Evolutionary conservation across 2,888 invertebrate genomes (phyloP), one percentile per base, ranked within the genome.

Genomic region (Conops quadrifasciatus): DNA sequence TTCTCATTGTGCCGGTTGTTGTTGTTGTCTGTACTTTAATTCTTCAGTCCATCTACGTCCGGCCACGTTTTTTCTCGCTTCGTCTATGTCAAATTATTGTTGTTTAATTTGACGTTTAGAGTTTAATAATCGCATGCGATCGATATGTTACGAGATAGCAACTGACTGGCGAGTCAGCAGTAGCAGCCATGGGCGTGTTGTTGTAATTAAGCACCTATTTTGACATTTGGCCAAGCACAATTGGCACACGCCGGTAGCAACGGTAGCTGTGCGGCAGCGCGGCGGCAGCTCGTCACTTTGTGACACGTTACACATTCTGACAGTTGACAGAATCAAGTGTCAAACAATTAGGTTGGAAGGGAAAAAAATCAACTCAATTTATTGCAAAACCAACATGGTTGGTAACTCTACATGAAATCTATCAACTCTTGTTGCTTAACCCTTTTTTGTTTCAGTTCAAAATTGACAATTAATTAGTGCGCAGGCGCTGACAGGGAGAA

Each of bases 61-160:
- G n/a, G n/a, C n/a, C n/a, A n/a, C n/a, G n/a, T n/a, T n/a, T n/a
- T n/a, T n/a, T n/a, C n/a, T n/a, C n/a, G n/a, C n/a, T n/a, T n/a
- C n/a, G n/a, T n/a, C n/a, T n/a, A n/a, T n/a, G n/a, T n/a, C 11
- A 24, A 66, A 56, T 66, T 56, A 21, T 56, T 36, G 28, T 56
- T 56, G 19, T 56, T 36, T 66, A 66, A 66, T 66, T 66, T 66
- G 56, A 66, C 56, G 51, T 30, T 43, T 66, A 53, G 36, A 53
- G 51, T 19, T 43, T 56, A 56, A 36, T 66, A 53, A 66, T 66
- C 56, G 66, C 56, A 7, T 36, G 56, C 66, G 21, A 36, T 53
- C 66, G 66, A 66, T 56, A 53, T 36, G 53, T 30, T 28, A 9
- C 36, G 3, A 43, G n/a, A 21, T 66, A 51, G 26, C 63, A 15